Percentiles rank a stretch among this genome's conserved stretches.
Evolutionary conservation across 2,888 invertebrate species (phyloP).

Genomic region (Osedax frankpressi): DNA sequence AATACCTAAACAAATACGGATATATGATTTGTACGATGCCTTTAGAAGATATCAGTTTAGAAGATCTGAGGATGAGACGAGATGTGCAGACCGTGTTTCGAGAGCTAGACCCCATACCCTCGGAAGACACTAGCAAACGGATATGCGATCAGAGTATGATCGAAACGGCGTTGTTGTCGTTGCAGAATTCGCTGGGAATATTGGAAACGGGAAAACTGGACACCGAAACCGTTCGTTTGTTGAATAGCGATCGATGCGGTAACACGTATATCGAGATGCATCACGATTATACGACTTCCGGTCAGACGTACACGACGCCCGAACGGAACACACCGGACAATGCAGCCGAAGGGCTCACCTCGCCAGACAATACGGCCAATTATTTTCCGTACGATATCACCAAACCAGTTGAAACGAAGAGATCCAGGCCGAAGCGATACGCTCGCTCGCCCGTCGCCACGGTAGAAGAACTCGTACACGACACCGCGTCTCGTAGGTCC

Average conservation of each 20-base stretch:
- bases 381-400: no score
- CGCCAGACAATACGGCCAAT: no score
- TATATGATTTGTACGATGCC: slow-evolving; percentile 20
- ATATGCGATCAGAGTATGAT: slow-evolving; percentile 18
- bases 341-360: background rate
- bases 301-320: background rate
- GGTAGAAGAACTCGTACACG: no score
- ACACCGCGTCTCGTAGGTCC: slow-evolving; percentile 7
- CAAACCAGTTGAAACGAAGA: background rate
- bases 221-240: slow-evolving; percentile 19
- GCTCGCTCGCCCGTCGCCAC: background rate
- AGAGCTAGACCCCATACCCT: no score
- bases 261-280: slow-evolving; percentile 16
- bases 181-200: slow-evolving; percentile 23
- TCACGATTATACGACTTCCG: background rate
- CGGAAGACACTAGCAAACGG: no score
- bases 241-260: slow-evolving; percentile 26
- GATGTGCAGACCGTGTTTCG: no score
- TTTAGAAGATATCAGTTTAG: no score
- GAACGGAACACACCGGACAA: background rate
- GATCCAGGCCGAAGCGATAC: background rate
- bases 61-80: no score
- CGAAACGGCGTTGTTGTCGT: slow-evolving; percentile 17
- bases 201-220: slow-evolving; percentile 23
- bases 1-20: slow-evolving; percentile 22